Evolutionary conservation across 2,888 invertebrate genomes (phyloP).

Genomic region (Amblyteles armatorius): DNA sequence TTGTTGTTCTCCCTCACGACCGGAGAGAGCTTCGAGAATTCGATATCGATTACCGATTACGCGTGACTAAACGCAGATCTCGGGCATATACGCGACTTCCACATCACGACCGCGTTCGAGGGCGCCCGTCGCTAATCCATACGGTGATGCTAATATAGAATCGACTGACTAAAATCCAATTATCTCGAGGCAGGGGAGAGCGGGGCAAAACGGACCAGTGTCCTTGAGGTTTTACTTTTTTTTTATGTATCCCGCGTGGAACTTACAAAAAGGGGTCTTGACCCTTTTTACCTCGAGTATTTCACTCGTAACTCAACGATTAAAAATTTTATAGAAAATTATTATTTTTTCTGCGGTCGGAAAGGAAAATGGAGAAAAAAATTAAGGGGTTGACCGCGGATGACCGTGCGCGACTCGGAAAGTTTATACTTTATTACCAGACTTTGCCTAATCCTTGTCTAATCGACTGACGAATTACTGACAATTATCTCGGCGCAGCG

Average conservation of each 20-base stretch:
- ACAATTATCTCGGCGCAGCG: not conserved
- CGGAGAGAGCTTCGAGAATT: conserved; percentile 65
- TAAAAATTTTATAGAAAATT: not conserved
- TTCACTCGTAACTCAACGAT: conserved; percentile 1
- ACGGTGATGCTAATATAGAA: not conserved
- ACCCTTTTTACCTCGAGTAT: not conserved
- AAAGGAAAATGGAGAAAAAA: not conserved
- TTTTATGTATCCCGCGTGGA: too few relatives aligned
- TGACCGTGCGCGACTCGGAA: conserved; percentile 36
- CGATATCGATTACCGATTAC: conserved; percentile 74
- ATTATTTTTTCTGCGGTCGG: not conserved
- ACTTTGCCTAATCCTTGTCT: conserved; percentile 61
- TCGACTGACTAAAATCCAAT: not conserved
- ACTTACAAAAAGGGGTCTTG: too few relatives aligned
- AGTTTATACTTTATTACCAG: conserved; percentile 59
- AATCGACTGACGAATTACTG: not conserved
- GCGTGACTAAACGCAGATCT: conserved; percentile 64
- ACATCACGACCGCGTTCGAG: conserved; percentile 21
- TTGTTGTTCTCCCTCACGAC: conserved; percentile 47
- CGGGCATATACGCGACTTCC: conserved; percentile 61
- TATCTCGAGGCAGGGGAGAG: not conserved
- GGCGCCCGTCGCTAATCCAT: not conserved
- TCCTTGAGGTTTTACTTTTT: not conserved
- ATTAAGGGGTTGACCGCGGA: conserved; percentile 26
- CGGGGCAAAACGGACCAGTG: not conserved